Conservation (phyloP, 2,888 invertebrate species). For the Spilosoma lubricipeda region DNA sequence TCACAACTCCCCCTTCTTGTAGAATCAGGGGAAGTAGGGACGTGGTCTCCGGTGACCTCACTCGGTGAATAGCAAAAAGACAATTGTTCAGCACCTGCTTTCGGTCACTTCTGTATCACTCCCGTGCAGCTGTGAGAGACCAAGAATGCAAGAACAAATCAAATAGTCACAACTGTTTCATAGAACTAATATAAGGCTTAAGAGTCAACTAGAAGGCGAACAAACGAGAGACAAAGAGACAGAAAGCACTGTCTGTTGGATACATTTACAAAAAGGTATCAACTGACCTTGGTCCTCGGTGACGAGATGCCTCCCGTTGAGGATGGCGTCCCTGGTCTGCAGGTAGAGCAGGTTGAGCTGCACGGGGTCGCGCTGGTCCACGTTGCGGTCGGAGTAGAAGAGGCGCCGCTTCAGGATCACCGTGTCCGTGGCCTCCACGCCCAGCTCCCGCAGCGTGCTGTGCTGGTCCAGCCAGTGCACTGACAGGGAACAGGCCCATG, state of each 20-base stretch:
- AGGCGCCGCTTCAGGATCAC: slow-evolving; percentile 96
- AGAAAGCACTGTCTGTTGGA: too few relatives aligned
- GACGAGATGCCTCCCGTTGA: slow-evolving; percentile 98
- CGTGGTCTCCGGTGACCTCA: too few relatives aligned
- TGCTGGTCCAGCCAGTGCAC: slow-evolving; percentile 99
- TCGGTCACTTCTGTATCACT: too few relatives aligned
- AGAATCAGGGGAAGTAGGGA: too few relatives aligned
- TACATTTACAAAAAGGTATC: too few relatives aligned
- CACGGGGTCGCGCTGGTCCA: slow-evolving; percentile 98
- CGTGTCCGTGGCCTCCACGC: slow-evolving; percentile 95
- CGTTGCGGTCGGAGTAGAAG: slow-evolving; percentile 99
- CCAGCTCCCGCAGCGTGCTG: slow-evolving; percentile 97
- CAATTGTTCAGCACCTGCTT: neutral
- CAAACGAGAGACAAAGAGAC: neutral
- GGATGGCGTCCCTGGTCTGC: slow-evolving; percentile 98
- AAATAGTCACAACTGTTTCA: neutral
- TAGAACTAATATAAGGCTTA: neutral
- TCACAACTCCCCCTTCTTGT: too few relatives aligned
- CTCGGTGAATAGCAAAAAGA: neutral
- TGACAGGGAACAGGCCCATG: slow-evolving; percentile 55
- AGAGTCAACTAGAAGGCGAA: neutral
- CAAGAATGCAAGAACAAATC: neutral
- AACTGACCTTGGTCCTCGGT: slow-evolving; percentile 93
- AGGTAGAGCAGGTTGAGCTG: slow-evolving; percentile 98
- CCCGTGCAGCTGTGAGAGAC: neutral